Percentiles rank a stretch among this genome's conserved stretches.
phyloP scores from a whole-genome alignment of 1,140 invertebrate genomes.

The Sitobion miscanthi region DNA sequence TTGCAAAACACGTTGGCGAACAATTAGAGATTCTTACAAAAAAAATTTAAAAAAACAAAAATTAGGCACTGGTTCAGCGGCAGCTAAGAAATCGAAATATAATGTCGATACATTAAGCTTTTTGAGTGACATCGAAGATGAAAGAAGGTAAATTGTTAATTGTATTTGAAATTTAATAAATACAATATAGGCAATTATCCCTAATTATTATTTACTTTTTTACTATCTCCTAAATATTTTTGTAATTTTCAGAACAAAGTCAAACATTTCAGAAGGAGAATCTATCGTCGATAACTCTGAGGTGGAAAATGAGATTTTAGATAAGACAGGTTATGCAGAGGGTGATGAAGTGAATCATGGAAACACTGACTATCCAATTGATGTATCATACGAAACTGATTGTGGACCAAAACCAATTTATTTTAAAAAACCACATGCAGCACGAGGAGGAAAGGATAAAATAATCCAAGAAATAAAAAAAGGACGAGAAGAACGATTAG shows the following conservation, averaged over 20 bases:
- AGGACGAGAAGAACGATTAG: too few relatives aligned
- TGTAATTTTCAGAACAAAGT: slow-evolving; percentile 9
- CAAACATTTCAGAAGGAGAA: background rate
- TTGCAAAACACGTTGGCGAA: slow-evolving; percentile 14
- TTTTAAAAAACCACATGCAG: too few relatives aligned
- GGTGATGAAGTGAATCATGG: too few relatives aligned
- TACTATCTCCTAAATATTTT: background rate
- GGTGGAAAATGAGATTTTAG: slow-evolving; percentile 4
- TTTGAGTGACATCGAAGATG: background rate
- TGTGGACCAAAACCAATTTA: too few relatives aligned
- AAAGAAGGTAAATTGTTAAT: background rate
- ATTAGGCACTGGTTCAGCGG: background rate
- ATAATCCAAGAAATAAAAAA: too few relatives aligned
- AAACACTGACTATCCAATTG: too few relatives aligned
- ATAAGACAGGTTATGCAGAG: background rate
- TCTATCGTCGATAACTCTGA: background rate
- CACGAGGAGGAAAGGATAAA: too few relatives aligned
- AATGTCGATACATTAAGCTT: slow-evolving; percentile 14
- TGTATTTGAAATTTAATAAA: background rate
- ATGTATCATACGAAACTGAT: too few relatives aligned
- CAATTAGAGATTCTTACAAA: slow-evolving; percentile 2
- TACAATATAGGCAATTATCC: too few relatives aligned
- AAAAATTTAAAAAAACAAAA: slow-evolving; percentile 13
- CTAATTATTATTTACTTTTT: background rate
- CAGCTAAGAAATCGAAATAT: background rate